Conservation (phyloP, 1,140 invertebrate species). For the Drosophila saltans region DNA sequence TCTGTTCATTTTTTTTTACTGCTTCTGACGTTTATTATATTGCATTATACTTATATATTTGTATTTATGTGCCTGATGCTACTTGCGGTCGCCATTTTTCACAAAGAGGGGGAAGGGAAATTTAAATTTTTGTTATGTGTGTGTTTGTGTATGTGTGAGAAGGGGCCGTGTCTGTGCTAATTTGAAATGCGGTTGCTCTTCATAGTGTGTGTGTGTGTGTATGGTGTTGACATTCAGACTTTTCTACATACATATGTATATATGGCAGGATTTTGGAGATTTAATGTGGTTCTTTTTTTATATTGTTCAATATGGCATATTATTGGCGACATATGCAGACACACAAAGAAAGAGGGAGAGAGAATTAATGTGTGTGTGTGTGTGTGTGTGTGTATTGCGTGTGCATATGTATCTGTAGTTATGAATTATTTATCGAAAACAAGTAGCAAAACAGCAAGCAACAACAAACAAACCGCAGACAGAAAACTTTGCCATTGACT, state of each 20-base stretch:
- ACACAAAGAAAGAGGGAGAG: not conserved
- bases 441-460: conserved; percentile 14
- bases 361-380: conserved; percentile 3
- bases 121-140: conserved; percentile 23
- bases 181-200: conserved; percentile 71
- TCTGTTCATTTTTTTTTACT: conserved; percentile 46
- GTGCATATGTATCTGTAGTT: conserved; percentile 39
- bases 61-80: conserved; percentile 64
- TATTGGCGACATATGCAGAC: conserved; percentile 40
- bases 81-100: conserved; percentile 49
- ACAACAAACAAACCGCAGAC: conserved; percentile 25
- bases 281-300: conserved; percentile 64
- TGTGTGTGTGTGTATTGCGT: conserved; percentile 7
- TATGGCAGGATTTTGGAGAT: conserved; percentile 55
- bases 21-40: conserved; percentile 79
- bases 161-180: conserved; percentile 54
- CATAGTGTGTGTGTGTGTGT: conserved; percentile 22
- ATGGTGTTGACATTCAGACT: conserved; percentile 37
- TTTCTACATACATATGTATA: not conserved
- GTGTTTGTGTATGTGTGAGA: conserved; percentile 5
- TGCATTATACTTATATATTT: conserved; percentile 71
- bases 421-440: conserved; percentile 74
- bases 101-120: conserved; percentile 10
- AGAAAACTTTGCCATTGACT: conserved; percentile 46
- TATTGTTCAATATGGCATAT: conserved; percentile 56